These are phyloP conservation scores for Euphonia xanthogaster DNA, from an alignment of 2,797 vertebrate genomes.

Conservation along the genomic window DNA sequence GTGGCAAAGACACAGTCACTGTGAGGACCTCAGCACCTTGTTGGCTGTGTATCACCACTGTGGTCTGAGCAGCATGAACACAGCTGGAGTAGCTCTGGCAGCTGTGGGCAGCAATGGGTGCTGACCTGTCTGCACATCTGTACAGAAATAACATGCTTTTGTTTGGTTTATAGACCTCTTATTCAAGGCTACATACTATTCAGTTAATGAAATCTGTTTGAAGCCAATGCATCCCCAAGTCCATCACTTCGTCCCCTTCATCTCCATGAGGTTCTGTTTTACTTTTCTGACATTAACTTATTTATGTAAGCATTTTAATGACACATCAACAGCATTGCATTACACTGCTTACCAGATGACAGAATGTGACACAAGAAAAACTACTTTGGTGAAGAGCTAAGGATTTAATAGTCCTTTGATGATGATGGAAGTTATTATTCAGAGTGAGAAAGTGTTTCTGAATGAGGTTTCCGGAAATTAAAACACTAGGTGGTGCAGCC, in stretches of 20 bases:
- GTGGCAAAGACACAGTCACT: background rate
- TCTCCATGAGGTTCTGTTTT: background rate
- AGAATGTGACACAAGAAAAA: background rate
- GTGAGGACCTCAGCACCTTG: background rate
- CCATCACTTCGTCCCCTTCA: background rate
- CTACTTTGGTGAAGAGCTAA: background rate
- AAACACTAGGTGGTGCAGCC: conserved; percentile 52
- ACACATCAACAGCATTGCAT: background rate
- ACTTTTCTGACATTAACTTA: background rate
- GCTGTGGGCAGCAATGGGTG: background rate
- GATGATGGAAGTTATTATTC: conserved; percentile 36
- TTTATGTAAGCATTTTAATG: background rate
- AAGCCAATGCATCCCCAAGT: background rate
- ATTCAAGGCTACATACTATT: background rate
- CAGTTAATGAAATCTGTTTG: background rate
- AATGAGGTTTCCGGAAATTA: conserved; percentile 59
- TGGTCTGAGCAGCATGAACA: background rate
- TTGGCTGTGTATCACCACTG: too few relatives aligned
- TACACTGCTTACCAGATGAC: background rate
- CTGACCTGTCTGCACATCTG: background rate
- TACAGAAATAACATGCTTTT: background rate
- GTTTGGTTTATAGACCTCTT: background rate
- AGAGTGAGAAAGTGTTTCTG: conserved; percentile 40
- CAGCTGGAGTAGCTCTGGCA: background rate
- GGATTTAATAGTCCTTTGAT: conserved; percentile 10